Evolutionary conservation across 2,797 vertebrate genomes (phyloP).

Genomic region (Liparis tanakae): DNA sequence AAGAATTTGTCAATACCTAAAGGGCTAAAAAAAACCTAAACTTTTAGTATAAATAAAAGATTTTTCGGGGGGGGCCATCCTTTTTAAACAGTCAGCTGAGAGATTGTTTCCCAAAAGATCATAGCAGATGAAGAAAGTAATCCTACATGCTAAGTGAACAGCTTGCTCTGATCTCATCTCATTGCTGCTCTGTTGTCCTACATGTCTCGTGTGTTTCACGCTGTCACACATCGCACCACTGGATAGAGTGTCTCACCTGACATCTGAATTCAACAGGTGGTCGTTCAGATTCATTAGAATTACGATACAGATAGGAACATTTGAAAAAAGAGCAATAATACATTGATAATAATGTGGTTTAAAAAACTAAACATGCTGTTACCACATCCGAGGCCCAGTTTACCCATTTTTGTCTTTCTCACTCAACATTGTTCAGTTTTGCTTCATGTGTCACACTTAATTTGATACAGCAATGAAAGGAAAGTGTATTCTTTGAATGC

Average conservation of each 20-base stretch:
- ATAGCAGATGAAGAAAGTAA: slow-evolving; percentile 61
- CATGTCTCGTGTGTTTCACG: slow-evolving; percentile 29
- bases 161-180: slow-evolving; percentile 54
- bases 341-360: neutral
- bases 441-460: neutral
- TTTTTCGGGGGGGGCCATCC: too few species aligned
- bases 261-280: slow-evolving; percentile 9
- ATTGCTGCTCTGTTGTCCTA: slow-evolving; percentile 45
- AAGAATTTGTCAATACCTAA: too few species aligned
- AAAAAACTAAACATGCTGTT: neutral
- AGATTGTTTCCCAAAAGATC: slow-evolving; percentile 67
- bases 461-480: neutral
- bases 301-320: neutral
- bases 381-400: slow-evolving; percentile 2
- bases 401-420: neutral
- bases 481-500: slow-evolving; percentile 3
- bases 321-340: neutral
- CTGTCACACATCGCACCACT: too few species aligned
- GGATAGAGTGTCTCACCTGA: slow-evolving; percentile 2
- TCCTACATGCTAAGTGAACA: slow-evolving; percentile 55
- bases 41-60: too few species aligned
- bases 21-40: too few species aligned
- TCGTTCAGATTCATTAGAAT: slow-evolving; percentile 7
- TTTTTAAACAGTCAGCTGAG: slow-evolving; percentile 59
- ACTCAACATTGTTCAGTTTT: neutral